Evolutionary conservation across 1,140 invertebrate genomes (phyloP), one percentile per base, ranked within the genome.

Genomic region (Zaprionus lachaisei): DNA sequence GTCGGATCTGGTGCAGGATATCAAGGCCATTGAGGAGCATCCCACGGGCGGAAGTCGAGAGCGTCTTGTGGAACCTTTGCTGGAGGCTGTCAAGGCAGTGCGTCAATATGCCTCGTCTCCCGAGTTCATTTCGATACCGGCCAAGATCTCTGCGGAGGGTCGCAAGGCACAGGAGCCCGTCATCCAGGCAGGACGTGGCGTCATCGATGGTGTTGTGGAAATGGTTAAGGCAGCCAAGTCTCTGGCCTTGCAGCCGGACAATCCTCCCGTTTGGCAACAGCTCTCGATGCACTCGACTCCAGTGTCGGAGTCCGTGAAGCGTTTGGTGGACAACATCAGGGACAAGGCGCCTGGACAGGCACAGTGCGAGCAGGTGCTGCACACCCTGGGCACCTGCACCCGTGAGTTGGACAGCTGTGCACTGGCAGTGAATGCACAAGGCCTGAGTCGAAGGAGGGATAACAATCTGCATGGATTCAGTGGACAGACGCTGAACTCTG

Each of bases 271-370:
- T 5, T 99, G 99, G 98, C 98, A 99, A 91, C 94, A 96, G 47
- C 95, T 99, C 60, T 98, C 98, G 0, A 96, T 96, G 81, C 97
- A 99, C 93, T 99, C 98, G 83, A 99, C 98, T 93, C 96, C 96
- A 80, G 98, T 99, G 0, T 99, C 98, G 15, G 98, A 99, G 91
- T 97, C 98, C 1, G 99, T 99, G 78, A 99, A 99, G 93, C 95
- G 96, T 14, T 94, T 99, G 2, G 98, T 99, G 0, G 96, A 97
- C 28, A 97, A 97, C 44, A 98, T 99, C 71, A 95, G 98, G 44
- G 98, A 99, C 83, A 98, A 97, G 91, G 98, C 98, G 0, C 98
- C 99, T 0, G 99, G 99, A 0, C 98, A 99, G 91, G 96, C 96
- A 5, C 98, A 99, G 93, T 99, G 98, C 93, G 97, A 98, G 47